Evolutionary conservation across 2,113 vertebrate species (phyloP).

Genomic region (Brevimyrus niger): DNA sequence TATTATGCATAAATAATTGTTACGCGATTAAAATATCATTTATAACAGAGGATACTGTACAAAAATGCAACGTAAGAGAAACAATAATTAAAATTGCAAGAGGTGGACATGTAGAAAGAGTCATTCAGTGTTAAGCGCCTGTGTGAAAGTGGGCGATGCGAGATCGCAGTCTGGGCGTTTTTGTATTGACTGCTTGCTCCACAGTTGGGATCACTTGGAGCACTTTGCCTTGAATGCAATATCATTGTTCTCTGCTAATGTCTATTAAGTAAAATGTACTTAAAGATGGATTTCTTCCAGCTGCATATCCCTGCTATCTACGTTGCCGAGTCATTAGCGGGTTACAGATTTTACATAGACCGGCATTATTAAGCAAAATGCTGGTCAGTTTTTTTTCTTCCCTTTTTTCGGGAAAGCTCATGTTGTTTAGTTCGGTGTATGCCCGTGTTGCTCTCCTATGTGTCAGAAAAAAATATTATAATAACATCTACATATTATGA

Average conservation of each 20-base stretch:
- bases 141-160: not conserved
- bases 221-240: not conserved
- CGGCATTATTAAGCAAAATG: not conserved
- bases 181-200: not conserved
- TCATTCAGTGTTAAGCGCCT: not conserved
- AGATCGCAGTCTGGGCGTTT: not conserved
- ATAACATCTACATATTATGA: not conserved
- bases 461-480: not conserved
- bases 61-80: not conserved
- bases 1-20: not conserved
- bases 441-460: not conserved
- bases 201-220: not conserved
- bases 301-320: not conserved
- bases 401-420: not conserved
- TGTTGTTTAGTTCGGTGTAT: not conserved
- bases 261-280: not conserved
- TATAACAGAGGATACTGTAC: not conserved
- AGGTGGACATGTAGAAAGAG: not conserved
- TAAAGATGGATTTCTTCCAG: not conserved
- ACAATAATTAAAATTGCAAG: not conserved
- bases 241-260: not conserved
- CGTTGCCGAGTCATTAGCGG: not conserved
- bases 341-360: not conserved
- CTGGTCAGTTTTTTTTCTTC: not conserved
- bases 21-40: not conserved